Base-by-base conservation (phyloP, 2,888 invertebrate species). In the Pinctada fucata region DNA sequence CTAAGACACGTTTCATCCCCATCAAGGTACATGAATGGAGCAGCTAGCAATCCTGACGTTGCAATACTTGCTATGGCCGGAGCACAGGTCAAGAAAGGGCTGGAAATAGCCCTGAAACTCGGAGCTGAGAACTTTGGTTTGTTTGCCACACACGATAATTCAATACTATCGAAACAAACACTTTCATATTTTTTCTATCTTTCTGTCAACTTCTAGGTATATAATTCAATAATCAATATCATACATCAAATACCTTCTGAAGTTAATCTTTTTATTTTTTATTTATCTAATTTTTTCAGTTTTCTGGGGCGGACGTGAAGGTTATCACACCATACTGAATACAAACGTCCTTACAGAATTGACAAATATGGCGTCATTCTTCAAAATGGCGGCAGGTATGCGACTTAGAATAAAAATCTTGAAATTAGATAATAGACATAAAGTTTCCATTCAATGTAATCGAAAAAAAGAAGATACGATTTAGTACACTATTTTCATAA, bases 271-370 rank as follows among this genome's bases (percentile, higher is more conserved):
- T 31, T 31, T 70, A 13, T 47, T 70, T 13, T 70, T 49, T 50
- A 6, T 66, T 5, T 67, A 13, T 3, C 50, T 31, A 67, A 5
- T 67, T 16, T 69, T 83, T 84, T 51, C 86, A 92, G 92, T 92
- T n/a, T 93, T 95, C 83, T 94, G 94, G 94, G 95, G 95, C 0
- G 93, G 94, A 76, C 90, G 94, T 75, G 95, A 95, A 87, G 95
- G 95, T 0, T 95, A 94, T 91, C 93, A 94, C 82, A 92, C 93
- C 45, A 90, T 94, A 8, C 93, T 95, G 86, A 95, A 95, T 90
- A 94, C 94, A 0, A 94, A 95, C 87, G 92, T 95, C 10, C 90
- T 93, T 10, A 92, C 93, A 81, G 95, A 95, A 90, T 93, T 95
- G 76, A 94, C 94, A 88, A 91, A 95, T 83, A 94, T 94, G 91